Evolutionary conservation across 1,140 invertebrate species (phyloP), one percentile per base, ranked within the genome.

Genomic region (Sitodiplosis mosellana): DNA sequence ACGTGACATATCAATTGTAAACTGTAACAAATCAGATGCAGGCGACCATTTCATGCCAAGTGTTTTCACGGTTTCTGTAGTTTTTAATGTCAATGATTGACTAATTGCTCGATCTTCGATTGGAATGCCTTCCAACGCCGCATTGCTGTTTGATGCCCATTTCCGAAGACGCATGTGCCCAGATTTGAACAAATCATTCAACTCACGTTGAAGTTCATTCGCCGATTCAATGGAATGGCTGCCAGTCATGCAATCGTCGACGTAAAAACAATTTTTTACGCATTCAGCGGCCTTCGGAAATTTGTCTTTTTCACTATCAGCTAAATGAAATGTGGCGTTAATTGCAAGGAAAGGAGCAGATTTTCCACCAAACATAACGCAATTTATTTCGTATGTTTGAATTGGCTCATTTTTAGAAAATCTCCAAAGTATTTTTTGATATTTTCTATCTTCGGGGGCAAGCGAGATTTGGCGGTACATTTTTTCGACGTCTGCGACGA

Each of bases 391-490:
- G 27, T 54, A 55, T 19, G 50, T 45, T 36, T 55, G 51, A 33
- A 65, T 51, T 14, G 54, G 51, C 14, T 61, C 38, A 6, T 48
- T 19, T 8, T 45, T 33, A 20, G 46, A 38, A 8, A 47, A 22
- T 27, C 59, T 51, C 63, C 63, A 67, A 1, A 66, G 4, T 15
- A 68, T 65, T 51, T 55, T 45, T 58, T 1, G 41, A 42, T 27
- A 64, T 15, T 55, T 46, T 36, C 49, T 14, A 54, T 52, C 49
- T 1, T 53, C 34, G 38, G 52, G 38, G 1, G n/a, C 5, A 11
- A 66, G 54, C 0, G 59, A 22, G 6, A 71, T 57, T 48, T 65
- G 63, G 12, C 67, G 44, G 51, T 67, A 73, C 66, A 71, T 71
- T 50, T 67, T 64, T 15, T 52, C 48, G 2, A 70, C 59, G 42